A percentile compares a stretch with the other conserved stretches of the same genome.
Conservation (phyloP, 2,113 vertebrate species). For the Aleadryas rufinucha region DNA sequence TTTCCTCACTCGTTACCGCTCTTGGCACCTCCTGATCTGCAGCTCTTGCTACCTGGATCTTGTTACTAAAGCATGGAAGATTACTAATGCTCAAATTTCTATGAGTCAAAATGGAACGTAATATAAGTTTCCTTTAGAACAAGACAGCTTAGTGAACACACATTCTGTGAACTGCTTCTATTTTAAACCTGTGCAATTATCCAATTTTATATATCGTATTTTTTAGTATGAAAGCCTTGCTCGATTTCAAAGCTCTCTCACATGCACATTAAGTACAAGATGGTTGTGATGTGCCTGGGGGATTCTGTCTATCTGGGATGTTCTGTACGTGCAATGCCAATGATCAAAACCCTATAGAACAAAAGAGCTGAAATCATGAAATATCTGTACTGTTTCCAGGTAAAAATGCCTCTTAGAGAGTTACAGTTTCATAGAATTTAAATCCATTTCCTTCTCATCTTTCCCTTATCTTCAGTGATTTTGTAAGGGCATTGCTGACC, state of each 20-base stretch:
- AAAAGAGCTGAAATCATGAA: neutral
- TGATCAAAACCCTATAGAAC: neutral
- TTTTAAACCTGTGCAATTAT: slow-evolving; percentile 6
- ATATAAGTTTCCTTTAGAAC: neutral
- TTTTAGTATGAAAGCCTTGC: neutral
- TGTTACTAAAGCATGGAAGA: slow-evolving; percentile 15
- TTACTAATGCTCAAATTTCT: slow-evolving; percentile 29
- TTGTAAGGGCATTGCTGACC: neutral
- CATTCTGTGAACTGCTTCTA: neutral
- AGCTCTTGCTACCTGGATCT: slow-evolving; percentile 22
- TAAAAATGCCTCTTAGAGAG: neutral
- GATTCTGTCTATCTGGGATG: neutral
- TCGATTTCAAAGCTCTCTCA: neutral
- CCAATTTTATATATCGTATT: neutral
- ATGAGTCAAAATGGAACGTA: slow-evolving; percentile 2
- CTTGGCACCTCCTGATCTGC: slow-evolving; percentile 25
- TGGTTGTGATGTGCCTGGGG: neutral
- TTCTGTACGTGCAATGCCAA: neutral
- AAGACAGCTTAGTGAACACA: neutral
- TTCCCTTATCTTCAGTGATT: neutral
- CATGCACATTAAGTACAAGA: neutral
- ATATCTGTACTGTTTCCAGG: neutral
- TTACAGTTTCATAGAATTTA: neutral
- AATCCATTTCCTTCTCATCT: neutral
- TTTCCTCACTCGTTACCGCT: neutral